Conservation (phyloP, 2,888 invertebrate genomes). For the Sphaerophoria taeniata region DNA sequence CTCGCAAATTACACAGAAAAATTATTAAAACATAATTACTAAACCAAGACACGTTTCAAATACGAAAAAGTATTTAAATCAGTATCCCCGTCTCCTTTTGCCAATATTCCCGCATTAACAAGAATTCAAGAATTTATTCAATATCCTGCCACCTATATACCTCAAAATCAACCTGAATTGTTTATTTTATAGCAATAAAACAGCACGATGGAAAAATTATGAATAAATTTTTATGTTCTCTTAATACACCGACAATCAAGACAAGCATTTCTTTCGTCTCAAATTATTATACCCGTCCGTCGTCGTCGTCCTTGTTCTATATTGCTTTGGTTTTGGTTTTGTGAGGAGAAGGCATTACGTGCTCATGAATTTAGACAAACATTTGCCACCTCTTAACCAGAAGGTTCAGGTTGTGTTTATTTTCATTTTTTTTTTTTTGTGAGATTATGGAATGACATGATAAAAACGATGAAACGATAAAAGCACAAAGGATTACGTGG, state of each 20-base stretch:
- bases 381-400: background rate
- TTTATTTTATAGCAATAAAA: background rate
- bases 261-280: background rate
- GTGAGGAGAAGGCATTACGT: slow-evolving; percentile 1
- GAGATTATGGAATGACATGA: background rate
- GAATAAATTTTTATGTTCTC: slow-evolving; percentile 23
- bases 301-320: too few relatives aligned
- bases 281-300: too few relatives aligned
- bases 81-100: background rate
- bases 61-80: background rate
- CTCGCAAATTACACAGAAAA: too few relatives aligned
- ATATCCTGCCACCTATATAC: background rate
- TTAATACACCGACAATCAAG: background rate
- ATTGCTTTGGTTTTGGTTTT: too few relatives aligned
- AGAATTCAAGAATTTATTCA: background rate
- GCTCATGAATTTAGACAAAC: slow-evolving; percentile 22
- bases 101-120: background rate
- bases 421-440: background rate
- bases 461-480: slow-evolving; percentile 1
- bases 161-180: too few relatives aligned
- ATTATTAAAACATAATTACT: background rate
- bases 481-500: slow-evolving; percentile 37
- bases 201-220: slow-evolving; percentile 29
- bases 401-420: background rate
- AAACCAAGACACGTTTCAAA: slow-evolving; percentile 30